A percentile compares a stretch with the other conserved stretches of the same genome.
Evolutionary conservation across 2,888 invertebrate species (phyloP).

Genomic region (Dimorphilus gyrociliatus): DNA sequence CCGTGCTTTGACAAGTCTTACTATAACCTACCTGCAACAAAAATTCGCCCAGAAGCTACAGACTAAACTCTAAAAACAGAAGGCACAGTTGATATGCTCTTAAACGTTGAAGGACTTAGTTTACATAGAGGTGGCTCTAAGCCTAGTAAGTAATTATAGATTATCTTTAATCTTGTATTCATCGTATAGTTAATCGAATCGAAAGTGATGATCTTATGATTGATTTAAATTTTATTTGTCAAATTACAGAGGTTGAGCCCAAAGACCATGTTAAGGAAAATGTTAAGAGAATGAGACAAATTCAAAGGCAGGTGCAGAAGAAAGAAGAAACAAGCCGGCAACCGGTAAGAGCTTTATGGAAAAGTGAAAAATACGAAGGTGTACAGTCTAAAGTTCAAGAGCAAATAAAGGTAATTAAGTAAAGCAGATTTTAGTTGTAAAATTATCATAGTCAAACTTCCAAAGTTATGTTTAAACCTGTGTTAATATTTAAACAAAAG

Average conservation of each 20-base stretch:
- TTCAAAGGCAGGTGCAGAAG: slow-evolving; percentile 23
- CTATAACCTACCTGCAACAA: slow-evolving; percentile 5
- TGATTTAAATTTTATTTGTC: too few relatives aligned
- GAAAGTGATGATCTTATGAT: too few relatives aligned
- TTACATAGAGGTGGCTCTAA: too few relatives aligned
- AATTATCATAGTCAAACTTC: too few relatives aligned
- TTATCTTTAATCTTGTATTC: too few relatives aligned
- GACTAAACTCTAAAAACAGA: slow-evolving; percentile 6
- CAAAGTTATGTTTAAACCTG: neutral
- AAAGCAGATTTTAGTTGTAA: too few relatives aligned
- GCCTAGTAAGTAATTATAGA: too few relatives aligned
- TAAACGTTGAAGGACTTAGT: slow-evolving; percentile 3
- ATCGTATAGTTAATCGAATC: too few relatives aligned
- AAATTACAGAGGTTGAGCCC: slow-evolving; percentile 16
- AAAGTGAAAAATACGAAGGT: slow-evolving; percentile 30
- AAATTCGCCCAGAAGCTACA: slow-evolving; percentile 10
- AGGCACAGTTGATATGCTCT: slow-evolving; percentile 6
- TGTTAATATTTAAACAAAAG: neutral
- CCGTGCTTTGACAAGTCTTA: slow-evolving; percentile 2
- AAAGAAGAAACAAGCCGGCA: slow-evolving; percentile 19
- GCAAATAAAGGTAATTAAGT: slow-evolving; percentile 19
- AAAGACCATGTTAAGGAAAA: slow-evolving; percentile 34
- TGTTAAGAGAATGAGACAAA: slow-evolving; percentile 31
- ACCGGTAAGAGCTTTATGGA: slow-evolving; percentile 35
- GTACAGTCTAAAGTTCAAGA: slow-evolving; percentile 28